These are phyloP conservation scores for Aethes cnicana DNA, from an alignment of 2,888 invertebrate species.

Conservation along the genomic window DNA sequence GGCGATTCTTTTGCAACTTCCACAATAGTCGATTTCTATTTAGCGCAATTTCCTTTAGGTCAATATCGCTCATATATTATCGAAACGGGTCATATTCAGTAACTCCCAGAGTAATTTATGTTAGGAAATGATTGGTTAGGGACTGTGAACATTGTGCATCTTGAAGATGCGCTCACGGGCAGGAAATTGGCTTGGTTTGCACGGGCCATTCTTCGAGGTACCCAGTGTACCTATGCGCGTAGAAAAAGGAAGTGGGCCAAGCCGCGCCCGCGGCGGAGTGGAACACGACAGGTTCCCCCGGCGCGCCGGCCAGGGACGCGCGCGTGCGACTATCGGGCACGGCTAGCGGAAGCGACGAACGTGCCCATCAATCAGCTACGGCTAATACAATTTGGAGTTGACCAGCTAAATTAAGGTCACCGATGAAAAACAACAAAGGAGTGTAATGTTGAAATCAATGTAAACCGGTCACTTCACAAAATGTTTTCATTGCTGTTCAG, in stretches of 20 bases:
- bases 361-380: conserved; percentile 45
- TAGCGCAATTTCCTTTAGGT: too few species aligned
- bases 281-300: conserved; percentile 72
- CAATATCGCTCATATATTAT: too few species aligned
- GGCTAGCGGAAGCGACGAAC: conserved; percentile 57
- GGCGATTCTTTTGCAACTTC: too few species aligned
- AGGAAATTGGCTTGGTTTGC: not conserved
- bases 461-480: not conserved
- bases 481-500: not conserved
- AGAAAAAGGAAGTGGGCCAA: conserved; percentile 54
- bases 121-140: too few species aligned
- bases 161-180: too few species aligned
- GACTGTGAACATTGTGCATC: too few species aligned
- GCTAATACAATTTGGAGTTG: conserved; percentile 39
- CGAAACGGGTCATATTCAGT: too few species aligned
- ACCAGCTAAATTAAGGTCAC: conserved; percentile 40
- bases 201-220: not conserved
- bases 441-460: not conserved
- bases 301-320: conserved; percentile 55
- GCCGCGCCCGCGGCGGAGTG: conserved; percentile 61
- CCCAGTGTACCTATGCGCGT: not conserved
- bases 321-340: conserved; percentile 70
- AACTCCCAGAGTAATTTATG: too few species aligned
- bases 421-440: conserved; percentile 1
- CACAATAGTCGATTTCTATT: too few species aligned